Conservation (phyloP, 2,888 invertebrate species). For the Leucania comma region DNA sequence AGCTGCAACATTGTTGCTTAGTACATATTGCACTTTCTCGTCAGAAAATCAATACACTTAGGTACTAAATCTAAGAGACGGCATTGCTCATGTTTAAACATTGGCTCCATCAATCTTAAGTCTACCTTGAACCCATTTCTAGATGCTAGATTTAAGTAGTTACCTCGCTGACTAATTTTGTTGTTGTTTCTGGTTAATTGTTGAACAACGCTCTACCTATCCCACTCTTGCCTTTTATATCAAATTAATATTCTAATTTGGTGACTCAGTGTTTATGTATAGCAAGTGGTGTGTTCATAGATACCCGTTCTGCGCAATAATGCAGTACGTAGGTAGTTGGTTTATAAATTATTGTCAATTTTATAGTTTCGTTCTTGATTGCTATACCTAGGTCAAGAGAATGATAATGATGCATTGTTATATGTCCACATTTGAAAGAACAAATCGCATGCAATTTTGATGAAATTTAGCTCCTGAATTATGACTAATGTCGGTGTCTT, state of each 20-base stretch:
- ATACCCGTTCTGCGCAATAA: constrained; percentile 66
- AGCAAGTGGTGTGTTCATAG: constrained; percentile 48
- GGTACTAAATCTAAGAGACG: constrained; percentile 15
- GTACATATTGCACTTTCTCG: constrained; percentile 14
- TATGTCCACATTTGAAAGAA: neutral
- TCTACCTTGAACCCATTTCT: constrained; percentile 27
- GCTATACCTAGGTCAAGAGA: constrained; percentile 17
- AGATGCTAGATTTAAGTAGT: neutral
- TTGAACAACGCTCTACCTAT: constrained; percentile 8
- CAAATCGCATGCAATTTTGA: no score
- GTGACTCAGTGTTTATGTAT: constrained; percentile 68
- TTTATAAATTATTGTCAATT: constrained; percentile 18
- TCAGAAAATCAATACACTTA: constrained; percentile 27
- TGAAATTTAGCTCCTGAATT: no score
- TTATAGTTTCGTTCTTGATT: constrained; percentile 29
- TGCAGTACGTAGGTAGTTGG: constrained; percentile 8
- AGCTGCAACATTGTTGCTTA: constrained; percentile 31
- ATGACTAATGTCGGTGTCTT: no score
- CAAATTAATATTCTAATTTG: constrained; percentile 72
- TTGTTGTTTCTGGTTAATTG: neutral
- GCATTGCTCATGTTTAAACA: constrained; percentile 29
- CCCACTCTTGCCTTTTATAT: constrained; percentile 35
- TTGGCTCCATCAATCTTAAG: constrained; percentile 21
- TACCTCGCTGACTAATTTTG: neutral
- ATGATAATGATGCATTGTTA: neutral